phyloP scores from a whole-genome alignment of 2,797 vertebrate species.

The Crypturellus tataupa region DNA sequence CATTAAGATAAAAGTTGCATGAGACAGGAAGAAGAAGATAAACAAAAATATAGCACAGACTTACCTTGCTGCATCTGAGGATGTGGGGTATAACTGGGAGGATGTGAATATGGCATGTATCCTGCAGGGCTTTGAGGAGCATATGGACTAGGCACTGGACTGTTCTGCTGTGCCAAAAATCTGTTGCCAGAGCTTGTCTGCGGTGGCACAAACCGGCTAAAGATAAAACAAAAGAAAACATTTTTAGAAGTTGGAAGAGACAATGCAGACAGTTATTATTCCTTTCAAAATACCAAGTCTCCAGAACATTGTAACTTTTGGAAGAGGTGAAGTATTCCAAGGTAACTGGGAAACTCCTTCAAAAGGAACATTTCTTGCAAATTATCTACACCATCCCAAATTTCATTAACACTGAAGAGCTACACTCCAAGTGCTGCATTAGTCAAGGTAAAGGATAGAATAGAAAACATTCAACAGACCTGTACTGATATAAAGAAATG shows the following conservation, averaged over 20 bases:
- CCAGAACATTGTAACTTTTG: neutral
- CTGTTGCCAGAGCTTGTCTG: slow-evolving; percentile 92
- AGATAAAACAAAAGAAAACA: slow-evolving; percentile 23
- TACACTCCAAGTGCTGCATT: neutral
- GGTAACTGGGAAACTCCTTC: neutral
- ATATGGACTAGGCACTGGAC: slow-evolving; percentile 97
- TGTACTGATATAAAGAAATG: neutral
- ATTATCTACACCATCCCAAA: neutral
- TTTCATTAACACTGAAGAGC: neutral
- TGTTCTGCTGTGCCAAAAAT: slow-evolving; percentile 95
- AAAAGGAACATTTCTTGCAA: neutral
- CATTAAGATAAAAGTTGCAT: neutral
- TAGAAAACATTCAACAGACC: neutral
- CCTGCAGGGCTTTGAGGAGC: slow-evolving; percentile 95
- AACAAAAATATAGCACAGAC: neutral
- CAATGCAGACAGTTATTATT: neutral
- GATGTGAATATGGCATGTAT: slow-evolving; percentile 96
- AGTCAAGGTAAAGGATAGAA: neutral
- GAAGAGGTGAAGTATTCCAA: neutral
- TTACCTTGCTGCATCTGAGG: slow-evolving; percentile 95
- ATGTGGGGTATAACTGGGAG: slow-evolving; percentile 94
- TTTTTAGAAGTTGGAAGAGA: neutral
- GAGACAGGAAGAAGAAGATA: neutral
- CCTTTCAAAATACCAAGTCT: neutral
- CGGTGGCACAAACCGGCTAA: slow-evolving; percentile 93